Percentiles rank a stretch among this genome's conserved stretches.
phyloP scores from a whole-genome alignment of 2,113 vertebrate species.

The Rattus rattus region DNA sequence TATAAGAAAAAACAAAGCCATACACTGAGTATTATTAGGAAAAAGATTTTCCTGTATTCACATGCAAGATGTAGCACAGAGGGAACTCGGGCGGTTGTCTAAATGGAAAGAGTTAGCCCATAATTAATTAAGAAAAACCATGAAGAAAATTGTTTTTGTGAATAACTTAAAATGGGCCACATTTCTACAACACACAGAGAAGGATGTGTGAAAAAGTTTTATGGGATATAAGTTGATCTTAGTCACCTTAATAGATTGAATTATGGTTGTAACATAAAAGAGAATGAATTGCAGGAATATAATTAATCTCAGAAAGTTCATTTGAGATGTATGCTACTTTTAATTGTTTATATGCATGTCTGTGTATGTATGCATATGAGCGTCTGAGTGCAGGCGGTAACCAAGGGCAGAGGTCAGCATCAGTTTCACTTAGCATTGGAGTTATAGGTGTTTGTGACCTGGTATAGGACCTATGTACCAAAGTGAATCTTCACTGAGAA shows the following conservation, averaged over 20 bases:
- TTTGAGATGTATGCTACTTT: background rate
- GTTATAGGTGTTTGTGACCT: background rate
- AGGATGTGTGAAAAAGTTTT: background rate
- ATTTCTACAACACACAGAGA: background rate
- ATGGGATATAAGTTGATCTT: background rate
- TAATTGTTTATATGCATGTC: background rate
- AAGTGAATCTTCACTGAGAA: too few species aligned
- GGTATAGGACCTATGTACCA: background rate
- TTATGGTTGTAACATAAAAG: background rate
- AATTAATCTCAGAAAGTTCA: background rate
- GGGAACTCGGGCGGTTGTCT: background rate
- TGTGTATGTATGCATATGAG: background rate
- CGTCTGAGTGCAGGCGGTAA: too few species aligned
- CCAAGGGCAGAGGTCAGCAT: background rate
- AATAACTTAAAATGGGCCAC: background rate
- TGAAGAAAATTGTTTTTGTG: background rate
- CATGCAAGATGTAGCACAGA: background rate
- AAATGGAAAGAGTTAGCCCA: background rate
- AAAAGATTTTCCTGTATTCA: background rate
- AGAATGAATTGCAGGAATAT: background rate
- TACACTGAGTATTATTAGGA: background rate
- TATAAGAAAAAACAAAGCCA: background rate
- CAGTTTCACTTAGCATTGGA: background rate
- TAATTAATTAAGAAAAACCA: background rate
- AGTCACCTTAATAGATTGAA: background rate